Base-by-base conservation (phyloP, 1,140 invertebrate genomes). In the Leptinotarsa undecemlineata region DNA sequence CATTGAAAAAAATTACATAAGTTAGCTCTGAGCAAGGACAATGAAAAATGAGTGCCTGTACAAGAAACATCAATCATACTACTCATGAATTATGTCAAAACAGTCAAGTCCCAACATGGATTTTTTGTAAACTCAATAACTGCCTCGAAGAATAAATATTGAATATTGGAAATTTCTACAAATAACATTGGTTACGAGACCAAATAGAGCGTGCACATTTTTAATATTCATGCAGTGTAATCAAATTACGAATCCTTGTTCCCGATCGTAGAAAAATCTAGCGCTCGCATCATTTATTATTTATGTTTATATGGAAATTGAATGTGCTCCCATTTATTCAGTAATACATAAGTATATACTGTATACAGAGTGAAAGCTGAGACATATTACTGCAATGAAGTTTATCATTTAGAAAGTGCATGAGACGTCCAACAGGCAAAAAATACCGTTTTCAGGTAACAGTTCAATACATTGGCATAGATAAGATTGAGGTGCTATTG, bases 231-330 rank as follows among this genome's bases (percentile, higher is more conserved):
- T 57, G 51, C 15, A 3, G 4, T 57, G n/a, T 57, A 15, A 57
- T 57, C 51, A 57, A 57, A 57, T 57, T 57, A 57, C 51, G n/a
- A 57, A 57, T 15, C 51, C 17, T 57, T 57, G 51, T 57, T 57
- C 51, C n/a, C 51, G 17, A 57, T 57, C 14, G 1, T n/a, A 17
- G 51, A 57, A 57, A 57, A 57, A 57, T 57, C 13, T 57, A 15
- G 51, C 6, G 17, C n/a, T 57, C 51, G 51, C 51, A 57, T 57
- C 51, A 57, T 57, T 57, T 57, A 57, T 19, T 57, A 57, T 57
- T 57, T 57, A 19, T 57, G 51, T 57, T 57, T 42, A 11, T 14
- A 57, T 57, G 51, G n/a, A 57, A 57, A 57, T 17, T 57, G 51
- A 57, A 19, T 57, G n/a, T 14, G 51, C 51, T 57, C 51, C n/a